These are phyloP conservation scores for Agapornis roseicollis DNA, from an alignment of 2,113 vertebrate species.

Conservation along the genomic window DNA sequence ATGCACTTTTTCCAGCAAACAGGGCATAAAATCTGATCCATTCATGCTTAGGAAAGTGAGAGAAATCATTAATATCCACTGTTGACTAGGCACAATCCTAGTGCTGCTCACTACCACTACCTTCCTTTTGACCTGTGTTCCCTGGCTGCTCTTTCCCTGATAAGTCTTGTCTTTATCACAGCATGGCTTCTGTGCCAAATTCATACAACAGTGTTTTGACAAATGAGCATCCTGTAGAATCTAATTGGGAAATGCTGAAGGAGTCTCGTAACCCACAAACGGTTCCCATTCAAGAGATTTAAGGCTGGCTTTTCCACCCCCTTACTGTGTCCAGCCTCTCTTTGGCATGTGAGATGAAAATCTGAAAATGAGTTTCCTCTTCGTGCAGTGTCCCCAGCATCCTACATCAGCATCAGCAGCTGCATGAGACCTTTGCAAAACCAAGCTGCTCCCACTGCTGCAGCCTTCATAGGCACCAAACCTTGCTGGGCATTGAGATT, in stretches of 20 bases:
- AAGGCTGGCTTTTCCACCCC: background rate
- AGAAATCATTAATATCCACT: slow-evolving; percentile 1
- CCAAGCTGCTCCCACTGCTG: accelerated
- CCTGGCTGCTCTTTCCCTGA: background rate
- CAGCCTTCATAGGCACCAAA: background rate
- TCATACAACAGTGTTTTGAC: background rate
- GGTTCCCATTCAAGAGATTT: background rate
- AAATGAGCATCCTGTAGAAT: slow-evolving; percentile 29
- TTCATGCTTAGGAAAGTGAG: background rate
- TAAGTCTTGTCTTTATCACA: background rate
- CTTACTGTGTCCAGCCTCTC: accelerated
- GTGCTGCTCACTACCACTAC: background rate
- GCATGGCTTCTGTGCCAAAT: background rate
- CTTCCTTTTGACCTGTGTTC: background rate
- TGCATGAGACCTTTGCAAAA: background rate
- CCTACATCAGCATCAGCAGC: background rate
- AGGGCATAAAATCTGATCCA: background rate
- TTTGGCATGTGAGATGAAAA: background rate
- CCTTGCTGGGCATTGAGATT: background rate
- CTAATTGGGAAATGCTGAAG: background rate
- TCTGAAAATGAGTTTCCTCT: background rate
- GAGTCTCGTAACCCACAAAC: background rate
- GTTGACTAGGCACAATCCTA: background rate
- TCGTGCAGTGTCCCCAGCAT: background rate
- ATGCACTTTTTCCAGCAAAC: background rate